Base-by-base conservation (phyloP, 2,888 invertebrate genomes). In the Watsonalla cultraria region DNA sequence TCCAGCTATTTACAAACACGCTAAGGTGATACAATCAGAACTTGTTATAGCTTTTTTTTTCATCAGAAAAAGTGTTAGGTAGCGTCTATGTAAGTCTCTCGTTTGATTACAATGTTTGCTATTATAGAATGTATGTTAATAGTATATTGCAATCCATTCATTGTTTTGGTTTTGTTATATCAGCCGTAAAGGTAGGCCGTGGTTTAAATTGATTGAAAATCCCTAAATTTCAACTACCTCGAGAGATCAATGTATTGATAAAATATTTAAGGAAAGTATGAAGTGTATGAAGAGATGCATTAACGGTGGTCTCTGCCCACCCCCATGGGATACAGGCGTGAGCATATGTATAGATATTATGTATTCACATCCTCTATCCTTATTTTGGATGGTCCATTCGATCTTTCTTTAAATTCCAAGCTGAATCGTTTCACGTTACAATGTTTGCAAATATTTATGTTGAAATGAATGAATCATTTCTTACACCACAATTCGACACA, bases 1-100 rank as follows among this genome's bases (percentile, higher is more conserved):
- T 58, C 58, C 54, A 54, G 60, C 56, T 57, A 68, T 68, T 66
- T 65, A 60, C 60, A 63, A 66, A 61, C 56, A 58, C 54, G 66
- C 59, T 56, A 54, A 51, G 56, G 57, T 58, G 68, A 62, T 68
- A 54, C 52, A 47, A 65, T 65, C 66, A 51, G 46, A 47, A 42
- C 42, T 42, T 11, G 42, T 42, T 42, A 11, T 42, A 42, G 42
- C 42, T 42, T 42, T 42, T 42, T 39, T 8, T 42, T 11, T 5
- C 8, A 1, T 42, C 2, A 11, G 11, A 42, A 42, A 42, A 42
- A 42, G 42, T 42, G 42, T 11, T 42, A 42, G 8, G 42, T 42
- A 8, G 42, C 42, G 42, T 42, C 42, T 8, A 42, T 42, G 42
- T 42, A 42, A 37, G 42, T 5, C 42, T 42, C 11, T 11, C 11